Base-by-base conservation (phyloP, 2,888 invertebrate species). In the Lochmaea crataegi region DNA sequence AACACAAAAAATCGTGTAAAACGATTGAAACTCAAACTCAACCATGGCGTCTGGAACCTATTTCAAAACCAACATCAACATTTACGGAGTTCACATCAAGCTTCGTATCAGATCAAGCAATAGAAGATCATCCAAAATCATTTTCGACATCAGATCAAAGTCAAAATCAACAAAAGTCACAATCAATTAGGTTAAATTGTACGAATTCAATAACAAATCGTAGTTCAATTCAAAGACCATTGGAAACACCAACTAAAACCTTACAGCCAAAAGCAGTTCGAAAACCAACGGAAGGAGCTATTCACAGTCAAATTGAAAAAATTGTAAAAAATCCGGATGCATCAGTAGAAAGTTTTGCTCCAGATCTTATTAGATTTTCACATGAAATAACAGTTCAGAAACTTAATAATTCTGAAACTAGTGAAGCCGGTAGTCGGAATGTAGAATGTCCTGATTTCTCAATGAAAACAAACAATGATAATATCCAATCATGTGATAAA, bases 401-500 rank as follows among this genome's bases (percentile, higher is more conserved):
- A 45, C 3, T 14, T 1, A 45, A 45, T 45, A 4, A 10, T 42
- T 42, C 12, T 12, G 42, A 42, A 42, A 42, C 42, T 42, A 12
- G 42, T 14, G 5, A 45, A 45, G 45, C 5, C 45, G 45, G 11
- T 14, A 45, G 14, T 45, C 45, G 3, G 5, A 45, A 18, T 9
- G 16, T 10, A 7, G 48, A 48, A 4, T n/a, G 48, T 48, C 14
- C n/a, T 12, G 32, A 41, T 14, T 51, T 6, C 3, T 4, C 7
- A 26, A 18, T 4, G 12, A 16, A 48, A 56, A 48, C 12, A 22
- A 32, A 22, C 22, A 32, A 63, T 51, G 48, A 56, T 32, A 9
- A 32, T 51, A 14, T 22, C 18, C 12, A 38, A 38, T 73, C 71
- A 6, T 73, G 53, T 38, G 75, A 76, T 22, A 69, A 60, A 68